A percentile compares a stretch with the other conserved stretches of the same genome.
phyloP scores from a whole-genome alignment of 2,113 vertebrate species.

The Paradoxurus hermaphroditus region DNA sequence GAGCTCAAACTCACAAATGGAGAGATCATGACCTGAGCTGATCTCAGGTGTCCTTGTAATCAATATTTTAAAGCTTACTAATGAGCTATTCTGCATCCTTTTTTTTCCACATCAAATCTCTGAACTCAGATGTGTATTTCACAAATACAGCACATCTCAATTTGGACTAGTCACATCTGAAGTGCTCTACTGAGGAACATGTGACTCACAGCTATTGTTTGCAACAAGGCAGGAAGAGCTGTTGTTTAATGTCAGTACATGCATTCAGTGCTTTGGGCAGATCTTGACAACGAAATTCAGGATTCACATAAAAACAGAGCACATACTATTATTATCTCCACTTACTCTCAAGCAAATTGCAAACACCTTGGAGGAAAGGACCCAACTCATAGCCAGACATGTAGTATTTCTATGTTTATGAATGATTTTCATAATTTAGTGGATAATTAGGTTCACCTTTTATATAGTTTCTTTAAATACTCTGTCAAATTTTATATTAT shows the following conservation, averaged over 20 bases:
- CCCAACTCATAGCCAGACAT: neutral
- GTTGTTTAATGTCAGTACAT: neutral
- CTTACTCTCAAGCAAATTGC: neutral
- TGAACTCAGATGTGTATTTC: neutral
- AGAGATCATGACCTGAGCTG: too few species aligned
- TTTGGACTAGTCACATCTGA: neutral
- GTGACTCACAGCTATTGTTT: neutral
- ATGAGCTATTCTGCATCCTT: neutral
- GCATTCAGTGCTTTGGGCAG: neutral
- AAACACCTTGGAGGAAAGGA: neutral
- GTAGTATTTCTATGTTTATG: neutral
- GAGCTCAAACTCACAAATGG: too few species aligned
- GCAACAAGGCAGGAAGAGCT: neutral
- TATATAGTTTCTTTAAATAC: conserved; percentile 27
- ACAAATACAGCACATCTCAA: neutral
- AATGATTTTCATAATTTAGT: neutral
- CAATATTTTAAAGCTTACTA: neutral
- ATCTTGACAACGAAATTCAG: neutral
- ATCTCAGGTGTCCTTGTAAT: neutral
- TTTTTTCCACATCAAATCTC: neutral
- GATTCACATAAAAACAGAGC: neutral
- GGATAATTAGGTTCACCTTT: neutral
- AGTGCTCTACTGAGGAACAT: neutral
- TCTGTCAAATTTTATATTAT: neutral
- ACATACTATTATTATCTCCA: neutral